Evolutionary conservation across 2,888 invertebrate species (phyloP).

Genomic region (Leucoptera coffeella): DNA sequence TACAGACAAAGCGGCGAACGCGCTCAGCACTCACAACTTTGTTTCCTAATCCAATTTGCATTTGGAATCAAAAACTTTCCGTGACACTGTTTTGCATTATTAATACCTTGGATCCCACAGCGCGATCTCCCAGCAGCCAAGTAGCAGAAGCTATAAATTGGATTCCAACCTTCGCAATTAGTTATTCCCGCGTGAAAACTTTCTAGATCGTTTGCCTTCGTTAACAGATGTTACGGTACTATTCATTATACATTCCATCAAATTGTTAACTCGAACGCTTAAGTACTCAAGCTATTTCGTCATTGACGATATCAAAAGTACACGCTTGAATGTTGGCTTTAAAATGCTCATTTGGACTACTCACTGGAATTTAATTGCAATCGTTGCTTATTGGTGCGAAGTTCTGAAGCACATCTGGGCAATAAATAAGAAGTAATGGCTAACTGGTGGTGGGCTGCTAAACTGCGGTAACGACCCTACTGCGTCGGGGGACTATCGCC

Average conservation of each 20-base stretch:
- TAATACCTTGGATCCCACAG: slow-evolving; percentile 45
- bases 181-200: slow-evolving; percentile 55
- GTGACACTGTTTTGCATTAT: slow-evolving; percentile 55
- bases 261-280: slow-evolving; percentile 52
- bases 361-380: slow-evolving; percentile 18
- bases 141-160: slow-evolving; percentile 51
- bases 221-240: slow-evolving; percentile 54
- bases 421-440: too few species aligned
- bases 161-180: slow-evolving; percentile 54
- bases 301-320: too few species aligned
- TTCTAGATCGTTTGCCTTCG: slow-evolving; percentile 54
- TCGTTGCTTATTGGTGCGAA: slow-evolving; percentile 26
- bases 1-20: slow-evolving; percentile 25
- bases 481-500: too few species aligned
- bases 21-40: slow-evolving; percentile 36
- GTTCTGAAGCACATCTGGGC: too few species aligned
- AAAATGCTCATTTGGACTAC: too few species aligned
- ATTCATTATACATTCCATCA: slow-evolving; percentile 54
- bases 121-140: slow-evolving; percentile 47
- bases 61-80: slow-evolving; percentile 50
- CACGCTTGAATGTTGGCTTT: too few species aligned
- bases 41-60: slow-evolving; percentile 50
- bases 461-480: too few species aligned
- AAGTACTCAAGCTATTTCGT: too few species aligned
- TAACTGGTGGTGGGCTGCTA: too few species aligned